Percentiles rank a stretch among this genome's conserved stretches.
These are phyloP conservation scores for Phenganax marumi DNA, from an alignment of 92 coral and sea anemone species.

Conservation along the genomic window DNA sequence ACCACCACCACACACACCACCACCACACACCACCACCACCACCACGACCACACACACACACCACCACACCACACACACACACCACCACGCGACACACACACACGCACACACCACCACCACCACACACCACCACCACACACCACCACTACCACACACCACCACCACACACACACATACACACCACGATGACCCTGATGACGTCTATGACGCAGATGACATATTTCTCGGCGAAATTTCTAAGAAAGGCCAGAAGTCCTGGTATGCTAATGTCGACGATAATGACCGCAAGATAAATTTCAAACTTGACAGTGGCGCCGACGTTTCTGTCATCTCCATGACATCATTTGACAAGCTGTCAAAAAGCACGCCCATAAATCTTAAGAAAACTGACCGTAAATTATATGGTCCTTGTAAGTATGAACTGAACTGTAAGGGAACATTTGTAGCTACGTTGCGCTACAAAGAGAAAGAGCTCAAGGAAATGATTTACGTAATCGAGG, in stretches of 20 bases:
- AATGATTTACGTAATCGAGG: conserved; percentile 45
- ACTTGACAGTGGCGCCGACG: conserved; percentile 38
- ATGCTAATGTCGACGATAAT: conserved; percentile 20
- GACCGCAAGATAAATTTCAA: conserved; percentile 34
- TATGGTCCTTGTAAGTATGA: conserved; percentile 61
- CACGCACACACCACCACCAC: no score
- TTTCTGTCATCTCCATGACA: conserved; percentile 17
- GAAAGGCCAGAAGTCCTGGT: conserved; percentile 25
- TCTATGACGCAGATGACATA: no score
- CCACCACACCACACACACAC: no score
- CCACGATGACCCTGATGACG: no score
- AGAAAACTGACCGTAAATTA: conserved; percentile 50
- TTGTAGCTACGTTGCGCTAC: conserved; percentile 22
- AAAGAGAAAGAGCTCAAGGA: conserved; percentile 34
- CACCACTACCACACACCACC: no score
- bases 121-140: no score
- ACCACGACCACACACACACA: no score
- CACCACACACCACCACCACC: no score
- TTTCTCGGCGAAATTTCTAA: neutral
- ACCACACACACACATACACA: no score
- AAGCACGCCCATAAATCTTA: neutral
- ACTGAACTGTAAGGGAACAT: conserved; percentile 51
- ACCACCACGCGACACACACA: no score
- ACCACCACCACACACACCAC: no score
- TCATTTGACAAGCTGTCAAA: conserved; percentile 3